phyloP scores from a whole-genome alignment of 2,888 invertebrate species.

The Endotricha flammealis region DNA sequence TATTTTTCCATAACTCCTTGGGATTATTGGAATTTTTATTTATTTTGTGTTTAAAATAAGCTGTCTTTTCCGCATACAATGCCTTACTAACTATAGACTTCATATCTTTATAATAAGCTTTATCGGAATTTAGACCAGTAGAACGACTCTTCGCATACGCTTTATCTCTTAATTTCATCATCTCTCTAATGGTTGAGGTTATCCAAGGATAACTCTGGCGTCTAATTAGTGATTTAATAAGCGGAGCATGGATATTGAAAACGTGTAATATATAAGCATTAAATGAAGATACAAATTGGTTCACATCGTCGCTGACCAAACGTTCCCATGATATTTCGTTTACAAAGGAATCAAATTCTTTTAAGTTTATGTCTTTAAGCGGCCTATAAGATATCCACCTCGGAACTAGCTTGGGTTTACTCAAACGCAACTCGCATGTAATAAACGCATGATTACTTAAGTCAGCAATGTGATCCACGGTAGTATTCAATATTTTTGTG shows the following conservation, averaged over 20 bases:
- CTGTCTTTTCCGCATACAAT: no score
- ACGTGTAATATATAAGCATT: conserved; percentile 8
- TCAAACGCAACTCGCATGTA: conserved; percentile 3
- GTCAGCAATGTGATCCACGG: conserved; percentile 8
- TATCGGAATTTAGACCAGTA: conserved; percentile 1
- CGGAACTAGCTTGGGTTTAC: conserved; percentile 7
- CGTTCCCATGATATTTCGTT: conserved; percentile 5
- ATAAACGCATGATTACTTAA: conserved; percentile 16
- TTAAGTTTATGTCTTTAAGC: conserved; percentile 9
- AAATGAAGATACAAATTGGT: conserved; percentile 8
- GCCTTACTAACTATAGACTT: no score
- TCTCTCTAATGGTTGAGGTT: conserved; percentile 12
- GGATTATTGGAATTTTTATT: no score
- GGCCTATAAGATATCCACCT: conserved; percentile 6
- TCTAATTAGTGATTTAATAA: conserved; percentile 1
- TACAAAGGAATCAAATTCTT: conserved; percentile 5
- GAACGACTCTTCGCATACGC: conserved; percentile 3
- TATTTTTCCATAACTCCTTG: no score
- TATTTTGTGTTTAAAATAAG: no score
- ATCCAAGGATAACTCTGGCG: not conserved
- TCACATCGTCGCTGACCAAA: conserved; percentile 2
- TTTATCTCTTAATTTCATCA: conserved; percentile 13
- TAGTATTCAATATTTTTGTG: conserved; percentile 4
- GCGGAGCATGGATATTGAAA: conserved; percentile 13
- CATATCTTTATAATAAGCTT: conserved; percentile 9